These are phyloP conservation scores for Siniperca scherzeri DNA, from an alignment of 2,797 vertebrate genomes.

Conservation along the genomic window DNA sequence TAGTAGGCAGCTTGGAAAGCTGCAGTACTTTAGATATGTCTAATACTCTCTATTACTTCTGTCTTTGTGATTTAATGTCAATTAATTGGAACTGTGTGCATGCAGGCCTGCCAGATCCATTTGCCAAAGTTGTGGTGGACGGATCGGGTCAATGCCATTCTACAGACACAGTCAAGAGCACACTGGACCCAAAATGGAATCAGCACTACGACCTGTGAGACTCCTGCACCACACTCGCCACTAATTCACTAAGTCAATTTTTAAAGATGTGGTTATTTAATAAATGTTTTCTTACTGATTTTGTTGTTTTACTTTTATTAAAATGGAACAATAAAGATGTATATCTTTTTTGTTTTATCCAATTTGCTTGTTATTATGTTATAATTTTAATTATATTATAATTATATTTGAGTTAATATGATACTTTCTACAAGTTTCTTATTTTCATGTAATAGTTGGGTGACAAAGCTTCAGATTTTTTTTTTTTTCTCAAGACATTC, in stretches of 20 bases:
- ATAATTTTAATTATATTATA: too few species aligned
- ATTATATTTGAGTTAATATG: too few species aligned
- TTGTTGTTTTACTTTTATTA: neutral
- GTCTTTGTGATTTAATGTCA: neutral
- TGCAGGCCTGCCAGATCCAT: slow-evolving; percentile 95
- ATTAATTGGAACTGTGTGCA: neutral
- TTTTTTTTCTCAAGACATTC: neutral
- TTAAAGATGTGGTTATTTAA: neutral
- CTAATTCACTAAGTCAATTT: neutral
- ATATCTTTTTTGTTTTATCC: neutral
- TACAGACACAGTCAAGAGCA: slow-evolving; percentile 99
- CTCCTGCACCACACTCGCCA: neutral
- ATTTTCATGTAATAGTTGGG: neutral
- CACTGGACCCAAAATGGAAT: slow-evolving; percentile 99
- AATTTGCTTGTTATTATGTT: neutral
- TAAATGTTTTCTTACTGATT: neutral
- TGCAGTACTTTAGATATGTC: neutral
- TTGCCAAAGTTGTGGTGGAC: slow-evolving; percentile 97
- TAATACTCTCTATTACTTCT: neutral
- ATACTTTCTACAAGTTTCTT: neutral
- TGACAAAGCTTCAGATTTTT: neutral
- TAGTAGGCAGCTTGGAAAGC: neutral
- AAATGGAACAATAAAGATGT: neutral
- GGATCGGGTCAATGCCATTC: slow-evolving; percentile 99
- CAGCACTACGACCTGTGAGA: slow-evolving; percentile 99